Evolutionary conservation across 2,113 vertebrate genomes (phyloP).

Genomic region (Myotis yumanensis): DNA sequence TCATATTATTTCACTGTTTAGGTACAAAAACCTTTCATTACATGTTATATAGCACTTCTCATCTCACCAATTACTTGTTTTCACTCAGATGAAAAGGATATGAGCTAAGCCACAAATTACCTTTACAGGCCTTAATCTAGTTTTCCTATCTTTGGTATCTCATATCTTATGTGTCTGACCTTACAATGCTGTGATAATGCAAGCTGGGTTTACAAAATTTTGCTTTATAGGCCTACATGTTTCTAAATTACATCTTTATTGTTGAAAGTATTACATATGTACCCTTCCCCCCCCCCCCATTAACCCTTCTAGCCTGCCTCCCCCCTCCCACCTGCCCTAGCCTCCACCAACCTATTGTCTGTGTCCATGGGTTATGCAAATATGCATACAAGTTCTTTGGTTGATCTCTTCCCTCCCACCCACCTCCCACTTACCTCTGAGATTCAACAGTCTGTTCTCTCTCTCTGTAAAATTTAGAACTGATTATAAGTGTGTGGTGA

Average conservation of each 20-base stretch:
- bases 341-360: too few species aligned
- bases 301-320: too few species aligned
- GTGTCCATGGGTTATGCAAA: too few species aligned
- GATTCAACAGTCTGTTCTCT: too few species aligned
- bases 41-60: neutral
- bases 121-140: neutral
- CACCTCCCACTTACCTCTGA: too few species aligned
- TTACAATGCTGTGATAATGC: neutral
- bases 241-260: too few species aligned
- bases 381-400: too few species aligned
- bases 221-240: neutral
- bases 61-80: constrained; percentile 12
- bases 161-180: neutral
- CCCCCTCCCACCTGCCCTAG: too few species aligned
- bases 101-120: neutral
- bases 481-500: neutral
- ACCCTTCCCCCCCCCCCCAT: too few species aligned
- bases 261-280: too few species aligned
- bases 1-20: neutral
- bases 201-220: constrained; percentile 9
- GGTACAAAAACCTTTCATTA: neutral
- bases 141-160: neutral
- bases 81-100: neutral
- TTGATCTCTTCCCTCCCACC: too few species aligned
- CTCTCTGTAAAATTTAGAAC: neutral